Base-by-base conservation (phyloP, 2,888 invertebrate species). In the Sinotaia quadrata region DNA sequence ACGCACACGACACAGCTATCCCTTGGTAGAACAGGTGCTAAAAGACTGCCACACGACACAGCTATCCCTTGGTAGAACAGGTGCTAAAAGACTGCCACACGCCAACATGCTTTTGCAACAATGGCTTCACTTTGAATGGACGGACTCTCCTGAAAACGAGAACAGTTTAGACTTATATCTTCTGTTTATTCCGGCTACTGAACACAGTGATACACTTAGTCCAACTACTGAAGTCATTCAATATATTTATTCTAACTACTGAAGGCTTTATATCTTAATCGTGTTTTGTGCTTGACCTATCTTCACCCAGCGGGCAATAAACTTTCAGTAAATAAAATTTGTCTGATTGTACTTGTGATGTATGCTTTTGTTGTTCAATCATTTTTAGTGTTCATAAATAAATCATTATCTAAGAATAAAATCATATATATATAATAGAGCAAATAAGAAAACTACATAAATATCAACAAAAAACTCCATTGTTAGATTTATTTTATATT, bases 21-120 rank as follows among this genome's bases (percentile, higher is more conserved):
- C 69, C 2, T 65, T 61, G 10, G 67, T 66, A 58, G 63, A 61
- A 57, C 74, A 56, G 62, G 62, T 59, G 36, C 31, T 0, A 54
- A 52, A 5, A 57, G 65, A 47, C 71, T 68, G 4, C 67, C 72
- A 57, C 71, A 73, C 0, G 52, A 15, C 10, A 71, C 69, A 41
- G 71, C 73, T 29, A 27, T 2, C 71, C 69, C 2, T 65, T 61
- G 10, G 67, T 66, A 58, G 63, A 61, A 57, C 74, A 75, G 36
- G 70, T 41, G n/a, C 72, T 68, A 33, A 69, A 73, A 37, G 70
- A 70, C n/a, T 70, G 73, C 71, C 70, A 75, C 12, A 29, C 47
- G 1, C 75, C 75, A 7, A 31, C 37, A 61, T 75, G 75, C 21
- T 59, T 52, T 10, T 67, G 69, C 75, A 71, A 71, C 63, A 56